Evolutionary conservation across 2,888 invertebrate genomes (phyloP).

Genomic region (Pyrochroa serraticornis): DNA sequence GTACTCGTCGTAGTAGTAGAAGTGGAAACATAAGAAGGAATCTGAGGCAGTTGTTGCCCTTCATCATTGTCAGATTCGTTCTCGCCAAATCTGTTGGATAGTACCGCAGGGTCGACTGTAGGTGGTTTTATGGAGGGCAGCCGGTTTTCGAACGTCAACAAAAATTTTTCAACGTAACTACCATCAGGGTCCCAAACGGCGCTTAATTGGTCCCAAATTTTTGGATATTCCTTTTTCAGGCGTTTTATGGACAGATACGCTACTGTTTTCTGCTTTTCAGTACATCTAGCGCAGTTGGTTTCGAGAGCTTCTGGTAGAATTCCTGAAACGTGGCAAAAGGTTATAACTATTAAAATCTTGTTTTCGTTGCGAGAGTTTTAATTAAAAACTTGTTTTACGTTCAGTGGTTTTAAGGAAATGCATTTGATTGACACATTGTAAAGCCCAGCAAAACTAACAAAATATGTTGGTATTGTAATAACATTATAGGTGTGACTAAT

Average conservation of each 20-base stretch:
- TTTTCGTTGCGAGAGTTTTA: not conserved
- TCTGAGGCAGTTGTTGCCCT: not conserved
- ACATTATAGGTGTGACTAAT: no score
- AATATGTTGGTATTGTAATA: conserved; percentile 7
- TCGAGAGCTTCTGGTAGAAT: conserved; percentile 73
- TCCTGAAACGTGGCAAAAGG: conserved; percentile 57
- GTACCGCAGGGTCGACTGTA: not conserved
- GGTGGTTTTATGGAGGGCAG: not conserved
- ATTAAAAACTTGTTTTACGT: not conserved
- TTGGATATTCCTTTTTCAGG: conserved; percentile 68
- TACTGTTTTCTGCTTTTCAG: conserved; percentile 68
- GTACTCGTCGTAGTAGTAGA: conserved; percentile 25
- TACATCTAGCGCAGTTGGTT: conserved; percentile 70
- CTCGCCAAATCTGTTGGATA: conserved; percentile 29
- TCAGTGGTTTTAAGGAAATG: conserved; percentile 1
- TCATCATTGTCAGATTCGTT: conserved; percentile 4
- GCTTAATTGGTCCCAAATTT: conserved; percentile 69
- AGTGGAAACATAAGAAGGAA: conserved; percentile 17
- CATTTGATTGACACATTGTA: not conserved
- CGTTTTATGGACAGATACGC: conserved; percentile 70
- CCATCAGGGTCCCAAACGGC: conserved; percentile 75
- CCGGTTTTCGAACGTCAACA: conserved; percentile 44
- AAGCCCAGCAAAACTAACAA: not conserved
- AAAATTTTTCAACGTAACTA: conserved; percentile 61
- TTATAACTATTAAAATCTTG: not conserved